phyloP scores from a whole-genome alignment of 2,888 invertebrate species.

The Galeopsomyia nigrocyanea region DNA sequence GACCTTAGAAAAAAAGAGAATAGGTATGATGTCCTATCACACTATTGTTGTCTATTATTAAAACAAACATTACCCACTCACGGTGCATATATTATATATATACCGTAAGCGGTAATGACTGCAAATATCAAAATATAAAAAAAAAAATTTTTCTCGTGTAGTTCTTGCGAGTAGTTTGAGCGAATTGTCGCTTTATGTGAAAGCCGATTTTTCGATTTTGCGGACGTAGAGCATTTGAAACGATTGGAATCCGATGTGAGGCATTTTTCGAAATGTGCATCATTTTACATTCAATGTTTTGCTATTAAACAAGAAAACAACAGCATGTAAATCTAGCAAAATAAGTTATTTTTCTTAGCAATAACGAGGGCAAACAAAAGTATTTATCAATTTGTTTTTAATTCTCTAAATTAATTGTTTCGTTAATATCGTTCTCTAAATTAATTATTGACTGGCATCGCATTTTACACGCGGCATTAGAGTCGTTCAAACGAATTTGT shows the following conservation, averaged over 20 bases:
- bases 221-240: constrained; percentile 12
- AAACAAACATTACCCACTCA: constrained; percentile 37
- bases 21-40: constrained; percentile 47
- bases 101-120: constrained; percentile 38
- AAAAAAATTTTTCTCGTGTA: constrained; percentile 35
- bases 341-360: constrained; percentile 22
- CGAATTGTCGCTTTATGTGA: constrained; percentile 5
- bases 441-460: too few relatives aligned
- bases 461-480: constrained; percentile 4
- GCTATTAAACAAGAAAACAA: constrained; percentile 1
- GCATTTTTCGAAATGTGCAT: constrained; percentile 5
- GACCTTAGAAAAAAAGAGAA: constrained; percentile 50
- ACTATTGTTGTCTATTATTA: constrained; percentile 61
- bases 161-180: constrained; percentile 26
- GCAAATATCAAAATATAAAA: constrained; percentile 34
- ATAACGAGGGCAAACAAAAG: constrained; percentile 3
- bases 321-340: constrained; percentile 6
- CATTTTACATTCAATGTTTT: neutral
- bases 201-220: constrained; percentile 12
- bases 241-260: constrained; percentile 15
- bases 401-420: too few relatives aligned
- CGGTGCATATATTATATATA: constrained; percentile 16
- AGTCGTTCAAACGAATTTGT: constrained; percentile 13
- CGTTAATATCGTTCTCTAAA: too few relatives aligned
- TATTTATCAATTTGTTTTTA: neutral